These are phyloP conservation scores for Cromileptes altivelis DNA, from an alignment of 2,113 vertebrate genomes.

Conservation along the genomic window DNA sequence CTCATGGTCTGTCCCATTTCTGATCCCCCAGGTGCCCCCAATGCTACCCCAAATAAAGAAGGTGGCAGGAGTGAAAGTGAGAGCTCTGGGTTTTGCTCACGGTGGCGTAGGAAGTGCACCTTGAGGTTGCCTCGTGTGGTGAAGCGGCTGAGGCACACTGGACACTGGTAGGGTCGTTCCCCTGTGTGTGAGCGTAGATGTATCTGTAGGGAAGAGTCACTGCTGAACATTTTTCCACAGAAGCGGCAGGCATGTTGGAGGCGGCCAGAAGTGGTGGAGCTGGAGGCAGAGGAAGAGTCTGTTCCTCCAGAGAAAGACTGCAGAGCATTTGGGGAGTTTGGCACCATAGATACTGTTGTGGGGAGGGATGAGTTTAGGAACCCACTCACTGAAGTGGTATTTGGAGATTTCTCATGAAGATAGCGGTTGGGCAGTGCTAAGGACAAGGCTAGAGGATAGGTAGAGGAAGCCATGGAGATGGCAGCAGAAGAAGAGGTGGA, in stretches of 20 bases:
- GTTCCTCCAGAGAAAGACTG: constrained; percentile 61
- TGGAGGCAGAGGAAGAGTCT: constrained; percentile 63
- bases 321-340: constrained; percentile 71
- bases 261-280: constrained; percentile 64
- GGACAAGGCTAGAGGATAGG: constrained; percentile 79
- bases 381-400: constrained; percentile 70
- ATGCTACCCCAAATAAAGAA: constrained; percentile 80
- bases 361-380: constrained; percentile 75
- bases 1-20: constrained; percentile 72
- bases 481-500: constrained; percentile 71
- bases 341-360: constrained; percentile 55
- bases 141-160: constrained; percentile 94
- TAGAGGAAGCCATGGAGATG: constrained; percentile 69
- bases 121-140: constrained; percentile 95
- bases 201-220: constrained; percentile 94
- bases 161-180: constrained; percentile 93
- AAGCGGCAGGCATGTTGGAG: constrained; percentile 90
- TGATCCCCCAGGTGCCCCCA: constrained; percentile 65
- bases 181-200: constrained; percentile 94
- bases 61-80: constrained; percentile 93
- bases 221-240: constrained; percentile 93
- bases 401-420: constrained; percentile 87
- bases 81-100: constrained; percentile 93
- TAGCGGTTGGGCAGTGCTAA: constrained; percentile 81
- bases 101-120: constrained; percentile 93